These are phyloP conservation scores for Catocala sponsa DNA, from an alignment of 2,888 invertebrate genomes.

Conservation along the genomic window DNA sequence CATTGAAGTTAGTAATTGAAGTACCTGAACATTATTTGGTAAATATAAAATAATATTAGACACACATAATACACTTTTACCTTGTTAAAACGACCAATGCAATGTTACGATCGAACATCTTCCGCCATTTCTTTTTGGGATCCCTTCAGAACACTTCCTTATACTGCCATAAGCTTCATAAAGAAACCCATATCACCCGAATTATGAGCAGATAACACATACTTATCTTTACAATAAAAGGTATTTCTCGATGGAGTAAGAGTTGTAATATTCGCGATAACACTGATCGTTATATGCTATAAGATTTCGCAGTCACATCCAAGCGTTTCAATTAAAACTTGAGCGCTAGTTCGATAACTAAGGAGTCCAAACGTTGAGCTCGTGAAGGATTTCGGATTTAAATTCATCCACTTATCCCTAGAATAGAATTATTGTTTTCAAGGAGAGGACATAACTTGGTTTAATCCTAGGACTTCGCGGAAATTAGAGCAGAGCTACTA, in stretches of 20 bases:
- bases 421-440: too few species aligned
- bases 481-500: too few species aligned
- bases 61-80: too few species aligned
- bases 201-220: slow-evolving; percentile 8
- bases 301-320: slow-evolving; percentile 71
- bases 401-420: not conserved
- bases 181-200: too few species aligned
- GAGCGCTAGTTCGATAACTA: slow-evolving; percentile 39
- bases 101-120: not conserved
- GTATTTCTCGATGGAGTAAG: slow-evolving; percentile 17
- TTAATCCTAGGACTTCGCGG: too few species aligned
- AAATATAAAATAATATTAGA: too few species aligned
- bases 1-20: too few species aligned
- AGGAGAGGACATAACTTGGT: too few species aligned
- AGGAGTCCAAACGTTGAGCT: slow-evolving; percentile 23
- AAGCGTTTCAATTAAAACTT: slow-evolving; percentile 77
- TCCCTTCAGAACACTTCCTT: not conserved
- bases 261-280: slow-evolving; percentile 56
- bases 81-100: not conserved
- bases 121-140: not conserved
- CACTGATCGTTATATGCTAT: slow-evolving; percentile 66
- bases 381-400: not conserved
- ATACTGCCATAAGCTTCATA: too few species aligned
- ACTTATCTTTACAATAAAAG: slow-evolving; percentile 22
- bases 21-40: too few species aligned